These are phyloP conservation scores for Tetramorium bicarinatum DNA, from an alignment of 2,888 invertebrate species.

Conservation along the genomic window DNA sequence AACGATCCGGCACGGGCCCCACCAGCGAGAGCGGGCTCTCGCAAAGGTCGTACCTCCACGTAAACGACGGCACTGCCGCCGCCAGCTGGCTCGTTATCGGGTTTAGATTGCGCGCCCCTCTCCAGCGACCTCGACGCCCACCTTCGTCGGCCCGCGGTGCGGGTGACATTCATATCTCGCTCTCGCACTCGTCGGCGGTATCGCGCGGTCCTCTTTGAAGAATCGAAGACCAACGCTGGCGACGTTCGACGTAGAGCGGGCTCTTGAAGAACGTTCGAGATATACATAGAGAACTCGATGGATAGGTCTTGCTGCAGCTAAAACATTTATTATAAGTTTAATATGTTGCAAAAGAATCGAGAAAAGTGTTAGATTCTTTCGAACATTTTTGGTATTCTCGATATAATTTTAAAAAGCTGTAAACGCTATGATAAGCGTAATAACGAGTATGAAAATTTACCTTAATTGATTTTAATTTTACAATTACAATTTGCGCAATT, in stretches of 20 bases:
- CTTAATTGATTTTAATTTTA: not conserved
- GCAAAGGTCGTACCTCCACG: conserved; percentile 69
- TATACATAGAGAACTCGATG: not conserved
- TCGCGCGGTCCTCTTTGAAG: conserved; percentile 31
- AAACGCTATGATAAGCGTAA: not conserved
- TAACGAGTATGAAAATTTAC: not conserved
- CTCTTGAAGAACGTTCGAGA: not conserved
- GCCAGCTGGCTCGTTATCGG: conserved; percentile 81
- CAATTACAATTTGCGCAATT: not conserved
- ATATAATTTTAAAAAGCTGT: not conserved
- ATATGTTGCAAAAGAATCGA: not conserved
- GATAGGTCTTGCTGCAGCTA: not conserved
- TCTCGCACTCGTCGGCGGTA: conserved; percentile 8
- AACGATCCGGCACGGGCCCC: conserved; percentile 43
- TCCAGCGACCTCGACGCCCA: conserved; percentile 51
- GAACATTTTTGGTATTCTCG: not conserved
- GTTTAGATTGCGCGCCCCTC: conserved; percentile 78
- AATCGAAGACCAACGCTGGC: conserved; percentile 49
- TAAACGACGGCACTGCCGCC: conserved; percentile 77
- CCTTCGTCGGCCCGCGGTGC: conserved; percentile 29
- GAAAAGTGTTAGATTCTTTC: not conserved
- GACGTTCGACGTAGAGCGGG: conserved; percentile 22
- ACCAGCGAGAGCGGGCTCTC: conserved; percentile 57
- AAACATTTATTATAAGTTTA: not conserved
- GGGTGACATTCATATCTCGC: conserved; percentile 40